Base-by-base conservation (phyloP, 1,140 invertebrate genomes). In the Philopotamus ludificatus region DNA sequence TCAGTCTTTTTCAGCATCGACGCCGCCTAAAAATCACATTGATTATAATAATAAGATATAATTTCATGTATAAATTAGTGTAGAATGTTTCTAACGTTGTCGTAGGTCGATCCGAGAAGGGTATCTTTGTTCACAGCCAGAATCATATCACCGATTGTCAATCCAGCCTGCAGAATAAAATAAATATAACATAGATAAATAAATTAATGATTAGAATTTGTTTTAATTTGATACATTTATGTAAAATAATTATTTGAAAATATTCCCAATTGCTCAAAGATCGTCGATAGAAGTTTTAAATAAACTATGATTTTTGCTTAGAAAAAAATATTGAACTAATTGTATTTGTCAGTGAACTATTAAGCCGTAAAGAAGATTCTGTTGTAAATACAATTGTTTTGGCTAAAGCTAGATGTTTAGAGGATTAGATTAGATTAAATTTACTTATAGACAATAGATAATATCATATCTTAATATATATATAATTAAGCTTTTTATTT, bases 131-230 rank as follows among this genome's bases (percentile, higher is more conserved):
- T 97, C 3, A 97, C 93, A 28, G 92, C 90, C 47, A 98, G 79
- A 64, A 98, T 90, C 90, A 97, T 93, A 79, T 98, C 95, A 67
- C 95, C 94, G 47, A 97, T 93, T 76, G 89, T 86, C 25, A 98
- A 81, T 47, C 93, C 94, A 72, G 92, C 92, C 89, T 93, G 76
- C 10, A 82, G 79, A 57, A 63, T n/a, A n/a, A n/a, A n/a, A n/a
- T n/a, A n/a, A n/a, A n/a, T n/a, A n/a, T n/a, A n/a, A n/a, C n/a
- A n/a, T n/a, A n/a, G n/a, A n/a, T n/a, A n/a, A n/a, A n/a, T n/a
- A n/a, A n/a, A n/a, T n/a, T n/a, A n/a, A n/a, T n/a, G n/a, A n/a
- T n/a, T n/a, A n/a, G n/a, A n/a, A n/a, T n/a, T n/a, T n/a, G n/a
- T n/a, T n/a, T n/a, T n/a, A n/a, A n/a, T n/a, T n/a, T n/a, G n/a